Base-by-base conservation (phyloP, 2,113 vertebrate genomes). In the Fregata magnificens region DNA sequence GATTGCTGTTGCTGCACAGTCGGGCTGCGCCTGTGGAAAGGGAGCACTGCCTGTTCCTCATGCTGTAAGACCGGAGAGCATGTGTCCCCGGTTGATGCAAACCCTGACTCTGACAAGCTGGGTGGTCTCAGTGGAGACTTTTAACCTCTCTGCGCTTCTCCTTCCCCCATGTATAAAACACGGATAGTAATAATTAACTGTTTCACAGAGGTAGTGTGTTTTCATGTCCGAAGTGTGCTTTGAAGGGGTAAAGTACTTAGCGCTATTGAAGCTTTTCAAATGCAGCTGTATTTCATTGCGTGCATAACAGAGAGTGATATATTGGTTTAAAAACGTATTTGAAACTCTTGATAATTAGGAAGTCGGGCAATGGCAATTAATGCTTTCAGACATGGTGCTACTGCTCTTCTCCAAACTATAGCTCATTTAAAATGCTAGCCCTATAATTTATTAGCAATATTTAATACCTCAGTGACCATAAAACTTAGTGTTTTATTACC, bases 401-500 rank as follows among this genome's bases (percentile, higher is more conserved):
- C 96, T 97, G 95, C 95, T 98, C 94, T 96, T 96, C 97, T 96
- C 94, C 50, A 95, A 98, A 97, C 94, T 96, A 74, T 88, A 97
- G 96, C 97, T 98, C 97, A 97, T 98, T 98, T 98, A 88, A 98
- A 98, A 98, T 98, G 95, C 97, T 97, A 97, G 95, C 94, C 97
- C 97, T 97, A 88, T 98, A 98, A 98, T 98, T 98, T 98, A 98
- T 98, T 98, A 98, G 98, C 82, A 98, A 98, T 98, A 98, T 98
- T 98, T 98, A 98, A 98, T 98, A 98, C 98, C 98, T 98, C 98
- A 88, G 98, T 98, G 98, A 98, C 98, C 98, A 98, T 98, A 98
- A 98, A 98, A 98, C 97, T 98, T 98, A 96, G 90, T 97, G 95
- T 97, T 98, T 98, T 98, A 98, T 98, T 98, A 98, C 97, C 96